Base-by-base conservation (phyloP, 2,888 invertebrate genomes). In the Schrankia costaestrigalis region DNA sequence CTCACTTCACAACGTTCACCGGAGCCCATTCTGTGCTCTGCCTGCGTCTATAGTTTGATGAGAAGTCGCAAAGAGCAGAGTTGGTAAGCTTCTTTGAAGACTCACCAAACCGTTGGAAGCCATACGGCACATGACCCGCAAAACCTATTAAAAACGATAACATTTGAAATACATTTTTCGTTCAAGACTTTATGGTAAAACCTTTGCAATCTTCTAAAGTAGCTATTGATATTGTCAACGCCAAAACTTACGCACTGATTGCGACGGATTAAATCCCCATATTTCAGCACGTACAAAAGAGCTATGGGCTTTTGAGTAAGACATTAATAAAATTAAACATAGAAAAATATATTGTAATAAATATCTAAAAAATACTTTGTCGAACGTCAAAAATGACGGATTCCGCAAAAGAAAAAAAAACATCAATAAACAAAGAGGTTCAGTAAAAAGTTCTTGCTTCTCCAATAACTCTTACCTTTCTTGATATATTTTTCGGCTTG, bases 1-100 rank as follows among this genome's bases (percentile, higher is more conserved):
- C 85, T 77, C 74, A 88, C 88, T 86, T 87, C 49, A 88, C 79
- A 41, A 92, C 87, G 45, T 90, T 90, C 5, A 91, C 91, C 3
- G 94, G 93, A 14, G 93, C 92, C 94, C 94, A 94, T 72, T 93
- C 93, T 4, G 92, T 92, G 59, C 92, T 93, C 59, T 92, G 89
- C 36, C 92, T 88, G 60, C 91, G 89, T 44, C 93, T 90, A 75
- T 94, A 93, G 71, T 93, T 93, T 11, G 93, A 90, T 0, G 93
- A 92, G 71, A 94, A 94, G 62, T 94, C 93, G 58, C 92, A 92
- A 14, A 94, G 86, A 1, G 93, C 92, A 31, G 93, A 91, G 50
- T 92, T 92, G 3, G 93, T 93, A 51, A 92, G 83, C 31, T 90
- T 90, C 63, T 92, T 90, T 42, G 90, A 90, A 1, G 90, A 80